phyloP scores from a whole-genome alignment of 2,113 vertebrate genomes.

The Pseudorectes ferrugineus region DNA sequence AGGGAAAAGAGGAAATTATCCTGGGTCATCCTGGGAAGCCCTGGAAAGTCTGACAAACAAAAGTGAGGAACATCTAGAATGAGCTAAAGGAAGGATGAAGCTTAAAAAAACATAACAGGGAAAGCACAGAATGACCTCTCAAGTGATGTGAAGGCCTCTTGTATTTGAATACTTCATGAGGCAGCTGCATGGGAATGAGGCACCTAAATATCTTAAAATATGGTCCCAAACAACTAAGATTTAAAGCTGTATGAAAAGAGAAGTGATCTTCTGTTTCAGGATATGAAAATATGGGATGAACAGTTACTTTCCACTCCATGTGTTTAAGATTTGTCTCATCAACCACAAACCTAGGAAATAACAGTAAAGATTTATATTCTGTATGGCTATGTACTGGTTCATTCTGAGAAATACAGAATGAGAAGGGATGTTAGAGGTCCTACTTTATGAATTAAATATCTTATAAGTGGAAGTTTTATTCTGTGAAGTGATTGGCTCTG shows the following conservation, averaged over 20 bases:
- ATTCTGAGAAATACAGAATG: background rate
- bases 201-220: background rate
- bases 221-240: background rate
- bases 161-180: background rate
- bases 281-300: background rate
- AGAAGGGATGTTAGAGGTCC: background rate
- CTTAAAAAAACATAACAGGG: background rate
- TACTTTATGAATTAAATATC: background rate
- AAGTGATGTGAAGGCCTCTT: background rate
- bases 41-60: background rate
- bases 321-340: background rate
- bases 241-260: background rate
- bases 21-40: background rate
- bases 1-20: background rate
- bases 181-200: background rate
- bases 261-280: background rate
- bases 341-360: background rate
- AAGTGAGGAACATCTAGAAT: background rate
- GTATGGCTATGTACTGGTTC: rapidly evolving
- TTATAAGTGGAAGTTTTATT: background rate
- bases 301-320: background rate
- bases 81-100: background rate
- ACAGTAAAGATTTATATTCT: background rate
- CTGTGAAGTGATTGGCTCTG: background rate
- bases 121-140: background rate